Base-by-base conservation (phyloP, 2,113 vertebrate species). In the Syrrhaptes paradoxus region DNA sequence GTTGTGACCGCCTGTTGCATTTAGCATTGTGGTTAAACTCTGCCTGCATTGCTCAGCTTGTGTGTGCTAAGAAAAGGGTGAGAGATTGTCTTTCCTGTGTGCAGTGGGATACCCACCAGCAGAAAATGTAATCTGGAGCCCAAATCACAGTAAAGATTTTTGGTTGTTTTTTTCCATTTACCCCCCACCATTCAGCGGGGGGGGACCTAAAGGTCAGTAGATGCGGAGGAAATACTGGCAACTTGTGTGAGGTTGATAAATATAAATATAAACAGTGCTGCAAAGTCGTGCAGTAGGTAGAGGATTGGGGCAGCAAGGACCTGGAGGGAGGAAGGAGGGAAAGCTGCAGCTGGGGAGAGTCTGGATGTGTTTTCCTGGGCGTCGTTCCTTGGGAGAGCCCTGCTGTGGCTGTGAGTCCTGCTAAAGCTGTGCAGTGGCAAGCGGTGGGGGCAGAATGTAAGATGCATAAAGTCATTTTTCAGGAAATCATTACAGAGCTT, bases 21-120 rank as follows among this genome's bases (percentile, higher is more conserved):
- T 55, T 32, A 43, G 38, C 6, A 0, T 29, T 7, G 10, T 0
- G 8, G 36, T 32, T 20, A 61, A 73, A 38, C 29, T 11, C 12
- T 17, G 14, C 32, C 45, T n/a, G 26, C 26, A 25, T 11, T 19
- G 14, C 55, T 58, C 55, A 43, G 67, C 55, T 49, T 85, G 38
- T 36, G 18, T 31, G 11, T 57, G 18, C 66, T 32, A 4, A 46
- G 67, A 43, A 58, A 77, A 20, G 29, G 41, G 46, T 7, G 8
- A 51, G 11, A 36, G 10, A 38, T 83, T 76, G 52, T 34, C 28
- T 66, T 77, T 59, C 32, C 19, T 24, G 3, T 26, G 6, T 32
- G 13, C 36, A 28, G 28, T 14, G 55, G 25, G 43, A 29, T 63
- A 38, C 12, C 20, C 45, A 36, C 7, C 24, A 54, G 31, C 11